A percentile compares a stretch with the other conserved stretches of the same genome.
phyloP scores from a whole-genome alignment of 1,140 invertebrate genomes.

The Lycorma delicatula region DNA sequence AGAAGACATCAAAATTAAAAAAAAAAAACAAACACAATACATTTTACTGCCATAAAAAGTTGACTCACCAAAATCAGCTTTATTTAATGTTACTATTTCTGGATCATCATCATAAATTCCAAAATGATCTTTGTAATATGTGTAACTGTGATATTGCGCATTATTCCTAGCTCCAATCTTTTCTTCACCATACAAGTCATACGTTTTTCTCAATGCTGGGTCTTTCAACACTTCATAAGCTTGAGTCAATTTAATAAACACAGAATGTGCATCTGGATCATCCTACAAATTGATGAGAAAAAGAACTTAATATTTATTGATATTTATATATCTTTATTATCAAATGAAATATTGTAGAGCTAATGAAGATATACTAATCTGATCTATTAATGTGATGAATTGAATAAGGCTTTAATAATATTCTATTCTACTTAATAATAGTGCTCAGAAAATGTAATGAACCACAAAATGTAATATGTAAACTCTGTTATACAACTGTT shows the following conservation, averaged over 20 bases:
- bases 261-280: constrained; percentile 76
- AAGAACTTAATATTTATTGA: no score
- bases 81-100: constrained; percentile 66
- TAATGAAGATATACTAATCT: no score
- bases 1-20: no score
- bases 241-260: constrained; percentile 81
- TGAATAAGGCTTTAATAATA: no score
- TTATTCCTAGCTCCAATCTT: constrained; percentile 46
- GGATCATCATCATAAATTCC: constrained; percentile 82
- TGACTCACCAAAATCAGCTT: constrained; percentile 64
- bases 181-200: constrained; percentile 73
- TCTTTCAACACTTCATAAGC: constrained; percentile 91
- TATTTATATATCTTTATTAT: no score
- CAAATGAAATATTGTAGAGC: no score
- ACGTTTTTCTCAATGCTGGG: constrained; percentile 73
- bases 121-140: constrained; percentile 76
- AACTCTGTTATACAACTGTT: no score
- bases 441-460: no score
- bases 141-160: constrained; percentile 66
- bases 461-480: no score
- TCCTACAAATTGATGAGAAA: constrained; percentile 38
- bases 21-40: no score
- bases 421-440: no score
- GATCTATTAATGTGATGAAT: no score
- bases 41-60: not conserved